Conservation (phyloP, 1,140 invertebrate genomes). For the Zaprionus kolodkinae region DNA sequence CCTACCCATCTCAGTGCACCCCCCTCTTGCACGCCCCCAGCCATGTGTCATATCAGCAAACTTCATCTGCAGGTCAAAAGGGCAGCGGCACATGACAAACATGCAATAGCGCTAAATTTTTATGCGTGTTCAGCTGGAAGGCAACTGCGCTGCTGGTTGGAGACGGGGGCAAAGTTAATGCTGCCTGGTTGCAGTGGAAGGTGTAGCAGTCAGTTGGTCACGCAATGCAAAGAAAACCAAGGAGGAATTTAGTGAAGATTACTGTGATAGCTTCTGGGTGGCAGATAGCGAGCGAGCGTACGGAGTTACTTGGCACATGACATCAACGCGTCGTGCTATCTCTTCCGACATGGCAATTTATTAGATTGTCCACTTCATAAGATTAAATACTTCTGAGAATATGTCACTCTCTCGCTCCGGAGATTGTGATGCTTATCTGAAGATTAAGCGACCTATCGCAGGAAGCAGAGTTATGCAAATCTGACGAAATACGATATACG, state of each 20-base stretch:
- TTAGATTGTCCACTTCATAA: constrained; percentile 56
- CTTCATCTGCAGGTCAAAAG: constrained; percentile 68
- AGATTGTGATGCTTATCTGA: constrained; percentile 25
- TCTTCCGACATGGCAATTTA: constrained; percentile 59
- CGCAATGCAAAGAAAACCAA: constrained; percentile 65
- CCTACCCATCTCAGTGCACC: constrained; percentile 5
- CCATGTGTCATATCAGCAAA: constrained; percentile 41
- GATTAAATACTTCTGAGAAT: constrained; percentile 51
- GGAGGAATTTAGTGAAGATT: constrained; percentile 36
- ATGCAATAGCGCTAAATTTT: constrained; percentile 80
- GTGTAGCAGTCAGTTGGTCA: constrained; percentile 62
- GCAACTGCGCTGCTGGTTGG: constrained; percentile 31
- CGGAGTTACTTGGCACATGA: constrained; percentile 12
- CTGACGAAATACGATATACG: neutral
- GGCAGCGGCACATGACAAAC: constrained; percentile 59
- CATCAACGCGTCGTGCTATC: constrained; percentile 58
- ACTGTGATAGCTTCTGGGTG: constrained; percentile 36
- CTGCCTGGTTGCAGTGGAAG: constrained; percentile 53
- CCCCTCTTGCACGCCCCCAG: neutral
- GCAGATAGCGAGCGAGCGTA: constrained; percentile 22
- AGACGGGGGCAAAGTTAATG: constrained; percentile 3
- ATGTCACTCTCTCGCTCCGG: neutral
- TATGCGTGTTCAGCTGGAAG: constrained; percentile 60
- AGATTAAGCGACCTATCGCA: neutral
- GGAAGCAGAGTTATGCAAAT: constrained; percentile 2